phyloP scores from a whole-genome alignment of 1,140 invertebrate species.

The Aphis craccivora region DNA sequence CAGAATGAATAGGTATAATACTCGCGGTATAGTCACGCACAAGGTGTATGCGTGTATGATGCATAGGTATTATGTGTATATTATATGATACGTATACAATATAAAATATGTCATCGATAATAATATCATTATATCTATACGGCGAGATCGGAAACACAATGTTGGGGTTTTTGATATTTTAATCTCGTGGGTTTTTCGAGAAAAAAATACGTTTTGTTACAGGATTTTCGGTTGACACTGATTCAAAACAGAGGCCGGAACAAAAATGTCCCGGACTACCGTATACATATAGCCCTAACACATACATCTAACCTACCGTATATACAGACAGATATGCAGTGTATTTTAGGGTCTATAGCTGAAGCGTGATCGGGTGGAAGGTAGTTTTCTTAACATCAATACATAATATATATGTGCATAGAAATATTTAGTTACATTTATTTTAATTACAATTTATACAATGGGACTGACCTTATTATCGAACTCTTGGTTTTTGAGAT shows the following conservation, averaged over 20 bases:
- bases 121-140: background rate
- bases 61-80: background rate
- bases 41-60: background rate
- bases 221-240: background rate
- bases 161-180: constrained; percentile 34
- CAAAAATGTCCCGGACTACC: background rate
- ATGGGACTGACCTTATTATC: too few relatives aligned
- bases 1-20: background rate
- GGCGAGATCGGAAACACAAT: background rate
- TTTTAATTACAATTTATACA: too few relatives aligned
- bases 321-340: background rate
- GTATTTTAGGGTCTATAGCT: background rate
- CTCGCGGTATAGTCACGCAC: background rate
- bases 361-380: too few relatives aligned
- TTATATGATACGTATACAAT: background rate
- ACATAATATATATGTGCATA: too few relatives aligned
- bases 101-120: background rate
- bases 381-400: too few relatives aligned
- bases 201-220: constrained; percentile 17
- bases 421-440: too few relatives aligned
- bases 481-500: too few relatives aligned
- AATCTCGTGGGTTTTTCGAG: constrained; percentile 38
- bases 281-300: background rate
- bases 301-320: too few relatives aligned
- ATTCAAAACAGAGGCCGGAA: background rate